phyloP scores from a whole-genome alignment of 2,888 invertebrate genomes.

The Acrobasis consociella region DNA sequence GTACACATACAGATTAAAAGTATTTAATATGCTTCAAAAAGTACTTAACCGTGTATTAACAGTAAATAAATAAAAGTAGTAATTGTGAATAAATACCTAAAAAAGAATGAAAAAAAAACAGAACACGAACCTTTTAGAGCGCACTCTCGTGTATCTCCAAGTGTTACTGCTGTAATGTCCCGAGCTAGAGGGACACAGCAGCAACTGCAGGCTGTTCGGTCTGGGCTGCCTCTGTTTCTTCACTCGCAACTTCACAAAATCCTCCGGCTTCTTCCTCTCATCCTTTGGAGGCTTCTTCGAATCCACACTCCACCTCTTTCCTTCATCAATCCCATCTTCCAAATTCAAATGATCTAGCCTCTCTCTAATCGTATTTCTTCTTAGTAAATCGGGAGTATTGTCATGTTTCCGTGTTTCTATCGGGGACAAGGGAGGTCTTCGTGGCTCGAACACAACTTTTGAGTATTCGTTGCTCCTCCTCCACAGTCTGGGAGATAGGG shows the following conservation, averaged over 20 bases:
- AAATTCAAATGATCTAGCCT: conserved; percentile 63
- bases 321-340: conserved; percentile 50
- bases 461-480: conserved; percentile 75
- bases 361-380: conserved; percentile 63
- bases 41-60: no score
- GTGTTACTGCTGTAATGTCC: conserved; percentile 77
- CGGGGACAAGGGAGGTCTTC: conserved; percentile 68
- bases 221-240: conserved; percentile 72
- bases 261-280: conserved; percentile 52
- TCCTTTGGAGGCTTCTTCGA: conserved; percentile 68
- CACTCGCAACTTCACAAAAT: conserved; percentile 65
- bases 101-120: not conserved
- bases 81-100: not conserved
- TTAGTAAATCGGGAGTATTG: conserved; percentile 64
- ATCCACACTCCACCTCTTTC: conserved; percentile 63
- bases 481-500: conserved; percentile 74
- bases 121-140: conserved; percentile 69
- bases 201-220: conserved; percentile 73
- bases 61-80: no score
- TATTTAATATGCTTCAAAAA: no score
- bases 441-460: conserved; percentile 74
- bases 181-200: conserved; percentile 72
- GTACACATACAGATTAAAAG: no score
- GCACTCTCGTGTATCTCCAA: conserved; percentile 74
- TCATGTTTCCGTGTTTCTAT: conserved; percentile 57